Base-by-base conservation (phyloP, 2,113 vertebrate genomes). In the Brevimyrus niger region DNA sequence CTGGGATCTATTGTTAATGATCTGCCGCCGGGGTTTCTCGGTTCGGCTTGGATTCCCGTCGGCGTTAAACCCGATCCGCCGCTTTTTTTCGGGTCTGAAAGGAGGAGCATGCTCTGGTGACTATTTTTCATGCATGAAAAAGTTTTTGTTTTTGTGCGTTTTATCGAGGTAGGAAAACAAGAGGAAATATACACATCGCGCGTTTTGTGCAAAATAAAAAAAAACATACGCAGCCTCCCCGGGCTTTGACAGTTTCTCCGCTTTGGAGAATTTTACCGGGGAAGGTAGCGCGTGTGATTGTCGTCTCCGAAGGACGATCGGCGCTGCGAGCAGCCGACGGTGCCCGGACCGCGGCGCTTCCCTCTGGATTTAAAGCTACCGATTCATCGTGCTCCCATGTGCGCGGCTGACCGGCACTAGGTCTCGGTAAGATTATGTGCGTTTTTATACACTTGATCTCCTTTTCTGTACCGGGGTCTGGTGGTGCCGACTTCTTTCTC, bases 1-100 rank as follows among this genome's bases (percentile, higher is more conserved):
- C 93, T 89, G 94, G 94, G 89, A 95, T 96, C 95, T 95, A 95
- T 94, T 91, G 95, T 93, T 94, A 93, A 94, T 94, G 93, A 93
- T 94, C 93, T 93, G 95, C 94, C 94, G 94, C 91, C 92, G 93
- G 93, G 92, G 94, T 92, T 91, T 92, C 92, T 91, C 85, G 44
- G 23, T 48, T 92, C 92, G 94, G 91, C 91, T 93, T 93, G 93
- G 94, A 93, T 92, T 93, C 95, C 19, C 93, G 91, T 27, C 92
- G 88, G 89, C 91, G 93, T 90, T 27, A 89, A 91, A 92, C 65
- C 47, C 91, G 94, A 94, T 92, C 92, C 91, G 23, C 92, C 80
- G 90, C 91, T 90, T 90, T 89, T 89, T 21, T 61, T 11, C 65
- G 13, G 31, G 42, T 90, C 53, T 48, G 35, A 84, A 88, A 31